Evolutionary conservation across 2,888 invertebrate species (phyloP).

Genomic region (Yponomeuta malinellus): DNA sequence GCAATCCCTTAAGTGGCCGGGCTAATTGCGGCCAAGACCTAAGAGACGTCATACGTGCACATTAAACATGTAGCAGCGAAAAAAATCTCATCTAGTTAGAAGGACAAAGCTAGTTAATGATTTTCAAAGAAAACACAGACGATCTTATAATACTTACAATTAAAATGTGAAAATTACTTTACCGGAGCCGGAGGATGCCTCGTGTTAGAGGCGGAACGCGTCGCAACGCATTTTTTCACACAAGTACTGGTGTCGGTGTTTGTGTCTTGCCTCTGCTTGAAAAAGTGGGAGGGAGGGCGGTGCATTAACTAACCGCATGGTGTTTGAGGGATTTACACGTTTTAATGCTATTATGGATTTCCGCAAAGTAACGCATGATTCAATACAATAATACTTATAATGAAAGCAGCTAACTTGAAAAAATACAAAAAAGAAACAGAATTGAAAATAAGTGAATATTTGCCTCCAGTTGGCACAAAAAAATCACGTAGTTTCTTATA

Average conservation of each 20-base stretch:
- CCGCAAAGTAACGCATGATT: no score
- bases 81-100: slow-evolving; percentile 44
- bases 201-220: no score
- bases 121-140: background rate
- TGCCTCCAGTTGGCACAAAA: background rate
- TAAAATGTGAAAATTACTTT: no score
- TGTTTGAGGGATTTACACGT: no score
- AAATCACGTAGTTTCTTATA: background rate
- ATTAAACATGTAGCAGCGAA: slow-evolving; percentile 43
- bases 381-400: background rate
- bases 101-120: slow-evolving; percentile 35
- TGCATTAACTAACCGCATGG: no score
- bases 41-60: slow-evolving; percentile 45
- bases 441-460: background rate
- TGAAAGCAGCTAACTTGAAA: background rate
- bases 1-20: slow-evolving; percentile 52
- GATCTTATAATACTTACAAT: background rate
- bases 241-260: no score
- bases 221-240: no score
- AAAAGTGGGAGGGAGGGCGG: no score
- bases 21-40: slow-evolving; percentile 47
- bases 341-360: no score
- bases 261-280: no score
- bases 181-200: no score
- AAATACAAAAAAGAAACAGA: background rate